Percentiles rank a stretch among this genome's conserved stretches.
These are phyloP conservation scores for Nesogale talazaci DNA, from an alignment of 2,113 vertebrate species.

Conservation along the genomic window DNA sequence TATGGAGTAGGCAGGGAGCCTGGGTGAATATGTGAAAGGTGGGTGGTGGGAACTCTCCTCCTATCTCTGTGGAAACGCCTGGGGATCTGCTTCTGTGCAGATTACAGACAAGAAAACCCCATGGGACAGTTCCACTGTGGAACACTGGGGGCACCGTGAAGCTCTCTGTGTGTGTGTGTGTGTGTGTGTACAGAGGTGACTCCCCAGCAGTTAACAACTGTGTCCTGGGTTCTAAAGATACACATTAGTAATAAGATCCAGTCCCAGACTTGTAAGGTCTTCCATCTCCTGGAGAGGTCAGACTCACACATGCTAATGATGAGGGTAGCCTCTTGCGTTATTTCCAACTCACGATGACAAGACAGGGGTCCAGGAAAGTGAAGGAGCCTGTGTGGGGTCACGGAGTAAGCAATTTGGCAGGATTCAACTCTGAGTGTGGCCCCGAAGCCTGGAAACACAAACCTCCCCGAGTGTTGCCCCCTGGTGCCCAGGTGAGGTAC, in stretches of 20 bases:
- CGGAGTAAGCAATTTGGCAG: neutral
- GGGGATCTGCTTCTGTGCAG: neutral
- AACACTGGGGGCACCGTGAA: too few relatives aligned
- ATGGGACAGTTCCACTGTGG: neutral
- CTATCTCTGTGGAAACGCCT: neutral
- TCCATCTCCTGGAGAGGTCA: neutral
- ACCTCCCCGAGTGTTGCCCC: neutral
- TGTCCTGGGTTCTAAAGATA: neutral
- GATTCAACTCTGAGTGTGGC: neutral
- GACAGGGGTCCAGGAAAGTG: neutral
- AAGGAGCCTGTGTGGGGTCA: neutral
- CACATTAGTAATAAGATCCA: neutral
- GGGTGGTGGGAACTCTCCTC: neutral
- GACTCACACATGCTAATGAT: neutral
- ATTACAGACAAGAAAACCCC: neutral
- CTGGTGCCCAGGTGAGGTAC: neutral
- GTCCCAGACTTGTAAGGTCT: neutral
- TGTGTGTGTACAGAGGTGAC: neutral
- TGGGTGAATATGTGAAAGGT: neutral
- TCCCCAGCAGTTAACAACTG: neutral
- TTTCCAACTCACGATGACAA: neutral
- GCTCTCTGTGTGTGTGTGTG: neutral
- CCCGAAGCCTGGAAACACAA: neutral
- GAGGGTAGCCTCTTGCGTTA: neutral
- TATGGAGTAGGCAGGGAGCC: neutral